Evolutionary conservation across 2,113 vertebrate genomes (phyloP), one percentile per base, ranked within the genome.

Genomic region (Pseudolaguvia tuberculata): DNA sequence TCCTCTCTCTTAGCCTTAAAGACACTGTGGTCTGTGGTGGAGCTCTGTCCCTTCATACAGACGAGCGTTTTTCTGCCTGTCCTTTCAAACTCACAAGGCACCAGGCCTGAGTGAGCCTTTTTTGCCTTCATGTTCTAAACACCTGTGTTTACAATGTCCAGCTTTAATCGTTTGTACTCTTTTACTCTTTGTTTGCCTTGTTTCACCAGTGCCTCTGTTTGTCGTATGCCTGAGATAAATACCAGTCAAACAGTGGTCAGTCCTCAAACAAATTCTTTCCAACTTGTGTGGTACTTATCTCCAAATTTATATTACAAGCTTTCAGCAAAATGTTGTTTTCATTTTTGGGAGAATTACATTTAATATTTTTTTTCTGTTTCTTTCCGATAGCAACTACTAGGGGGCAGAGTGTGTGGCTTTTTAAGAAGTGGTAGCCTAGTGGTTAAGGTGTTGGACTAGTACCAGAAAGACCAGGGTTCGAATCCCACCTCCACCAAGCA

Each of bases 41-140:
- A 86, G 86, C 65, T 74, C 81, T 87, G 83, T 83, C 70, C 76
- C 78, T 69, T 69, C 4, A 42, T 80, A 73, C 81, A 74, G 70
- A 65, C 76, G 78, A 23, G 73, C 75, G 45, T 35, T 68, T 72
- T 74, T 42, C 47, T 78, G 78, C 29, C 39, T 23, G 18, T 67
- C 39, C 42, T 50, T 57, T 50, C n/a, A 57, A 42, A 67, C n/a
- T 67, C 45, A 27, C 45, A 50, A n/a, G 7, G 13, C 62, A 48
- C 45, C 50, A 50, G 45, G 23, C 45, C 45, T 2, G 9, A 50
- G 45, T 67, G 4, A 50, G 25, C 18, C 63, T 61, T 18, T 11
- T 35, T 31, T 31, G 42, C 42, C 48, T 29, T 50, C 42, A 14
- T 76, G 58, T 63, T 73, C 52, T 63, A 48, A 52, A 73, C 13